Evolutionary conservation across 2,113 vertebrate species (phyloP), one percentile per base, ranked within the genome.

Genomic region (Phaethon lepturus): DNA sequence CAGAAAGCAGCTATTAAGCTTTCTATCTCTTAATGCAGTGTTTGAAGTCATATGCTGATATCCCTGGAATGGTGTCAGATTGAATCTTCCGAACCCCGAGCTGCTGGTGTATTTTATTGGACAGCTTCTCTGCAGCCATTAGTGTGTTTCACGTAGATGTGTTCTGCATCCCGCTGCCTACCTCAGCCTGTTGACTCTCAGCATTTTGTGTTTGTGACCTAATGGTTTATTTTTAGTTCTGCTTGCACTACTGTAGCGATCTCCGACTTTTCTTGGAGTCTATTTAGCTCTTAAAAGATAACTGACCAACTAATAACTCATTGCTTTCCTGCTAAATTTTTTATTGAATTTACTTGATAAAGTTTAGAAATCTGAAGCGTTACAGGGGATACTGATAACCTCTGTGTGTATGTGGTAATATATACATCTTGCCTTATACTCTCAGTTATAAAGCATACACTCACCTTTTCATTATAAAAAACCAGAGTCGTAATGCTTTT

Each of bases 31-130:
- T 93, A 92, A 88, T 95, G 78, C 45, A 71, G 82, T 77, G 82
- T 95, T 95, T 97, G 90, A 97, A 97, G 91, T 96, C 82, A 80
- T 85, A 73, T 85, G 81, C 81, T 97, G 95, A 97, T 97, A 97
- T 87, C 79, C 69, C 78, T 96, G 94, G 95, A 97, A 96, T 95
- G 94, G 95, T 95, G 95, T 97, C 95, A 95, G 82, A 95, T 74
- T 92, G 89, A 93, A 97, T 96, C 86, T 96, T 38, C 71, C 24
- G 68, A 64, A 79, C 81, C 53, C 45, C 87, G 73, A 92, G 74
- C 71, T 25, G 26, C 93, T 80, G 81, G 68, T 95, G 67, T 95
- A 91, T 97, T 88, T 90, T 96, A 87, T 26, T 84, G 88, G 93
- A 91, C 90, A 97, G 93, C 79, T 95, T 93, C 94, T 95, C 69